Evolutionary conservation across 1,140 invertebrate species (phyloP), one percentile per base, ranked within the genome.

Genomic region (Subanguina moxae): DNA sequence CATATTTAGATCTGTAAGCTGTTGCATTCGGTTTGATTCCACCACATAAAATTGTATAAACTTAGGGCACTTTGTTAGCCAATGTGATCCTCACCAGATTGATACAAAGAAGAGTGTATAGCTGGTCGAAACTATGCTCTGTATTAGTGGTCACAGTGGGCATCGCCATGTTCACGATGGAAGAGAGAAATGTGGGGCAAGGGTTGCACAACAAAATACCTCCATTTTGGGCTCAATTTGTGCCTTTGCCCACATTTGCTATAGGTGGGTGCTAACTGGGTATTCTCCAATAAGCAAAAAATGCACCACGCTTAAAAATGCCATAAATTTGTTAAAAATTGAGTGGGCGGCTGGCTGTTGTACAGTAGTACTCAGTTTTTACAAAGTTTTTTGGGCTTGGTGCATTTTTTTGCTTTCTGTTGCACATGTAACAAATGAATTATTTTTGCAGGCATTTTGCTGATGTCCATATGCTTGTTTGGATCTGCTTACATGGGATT

Each of bases 11-110:
- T 89, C 94, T 38, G 90, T 61, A 30, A 7, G 48, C 23, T n/a
- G 43, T n/a, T 38, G 32, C 3, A 38, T 38, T 38, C 32, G 11
- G 3, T 38, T 21, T 21, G 15, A 3, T 52, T 52, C 3, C 15
- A 5, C 3, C 62, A 57, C 38, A 27, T 46, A 19, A 57, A 59
- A 42, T 25, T 38, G 62, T 64, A 7, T 27, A 52, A 62, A 28
- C 48, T 46, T 15, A 73, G 71, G 68, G 71, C 28, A 73, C 93
- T 42, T 84, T 97, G n/a, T 92, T 97, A 85, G 91, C 94, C 0
- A 97, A 95, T 84, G 91, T 97, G 89, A 87, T 94, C 57, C 90
- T 97, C 88, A 91, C 93, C 57, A 90, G 93, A n/a, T 85, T 94
- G 70, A 90, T 97, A 65, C 83, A 94, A 27, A 90, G 92, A 74